Evolutionary conservation across 2,113 vertebrate species (phyloP).

Genomic region (human (Homo sapiens)): GRCh38 chr21:38754501-38755000

Average conservation of each 20-base stretch:
- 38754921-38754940: neutral
- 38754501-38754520: neutral
- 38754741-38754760: neutral
- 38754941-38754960: neutral
- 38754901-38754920: neutral
- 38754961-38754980: neutral
- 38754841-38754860: neutral
- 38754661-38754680: neutral
- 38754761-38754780: neutral
- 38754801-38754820: neutral
- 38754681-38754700: accelerated
- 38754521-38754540: neutral
- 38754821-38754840: neutral
- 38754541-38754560: neutral
- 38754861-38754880: neutral
- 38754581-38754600: neutral
- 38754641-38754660: too few relatives aligned
- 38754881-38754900: neutral
- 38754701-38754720: neutral
- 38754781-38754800: neutral
- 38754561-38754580: accelerated
- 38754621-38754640: accelerated
- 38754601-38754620: neutral
- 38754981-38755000: neutral
- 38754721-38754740: neutral